Evolutionary conservation across 92 coral and sea anemone species (phyloP), one percentile per base, ranked within the genome.

Genomic region (Umimayanthus chanpuru): DNA sequence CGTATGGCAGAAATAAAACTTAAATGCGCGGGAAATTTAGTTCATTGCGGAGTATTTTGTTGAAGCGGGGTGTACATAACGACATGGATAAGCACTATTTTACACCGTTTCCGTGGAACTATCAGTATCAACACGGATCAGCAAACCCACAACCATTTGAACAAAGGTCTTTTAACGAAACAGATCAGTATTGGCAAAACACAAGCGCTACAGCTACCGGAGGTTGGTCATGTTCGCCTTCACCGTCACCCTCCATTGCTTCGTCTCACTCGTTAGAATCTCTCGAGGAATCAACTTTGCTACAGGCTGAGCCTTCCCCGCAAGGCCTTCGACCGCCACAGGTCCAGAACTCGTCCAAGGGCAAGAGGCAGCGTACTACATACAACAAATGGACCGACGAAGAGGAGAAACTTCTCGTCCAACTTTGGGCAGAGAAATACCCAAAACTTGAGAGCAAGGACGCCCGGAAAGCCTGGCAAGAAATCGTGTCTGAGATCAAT

Each of bases 341-440:
- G 53, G 79, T 75, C 79, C 79, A 75, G 79, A 75, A 75, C 79
- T 29, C 43, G 79, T 75, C 79, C 79, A 75, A 75, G 79, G 79
- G 53, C 79, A 75, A 75, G 79, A 75, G 80, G 80, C 56, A 76
- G 80, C 80, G 56, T 76, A 76, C 80, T 76, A 76, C 74, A 28
- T 85, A 90, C 73, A 85, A 90, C 10, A 44, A 74, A 70, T 90
- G 90, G 90, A 78, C 85, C 44, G 64, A 85, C 71, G 89, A 89
- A 12, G 77, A 89, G 76, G 70, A 89, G 73, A 80, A 90, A 58
- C 28, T 70, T 25, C 56, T 90, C 32, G 90, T 86, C 29, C 83
- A 90, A 44, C 72, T 90, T 44, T 90, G 92, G 92, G 86, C 89
- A 1, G 89, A 90, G 58, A 90, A 85, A 30, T 70, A 85, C 66